phyloP scores from a whole-genome alignment of 2,888 invertebrate genomes.

The Steinernema carpocapsae region DNA sequence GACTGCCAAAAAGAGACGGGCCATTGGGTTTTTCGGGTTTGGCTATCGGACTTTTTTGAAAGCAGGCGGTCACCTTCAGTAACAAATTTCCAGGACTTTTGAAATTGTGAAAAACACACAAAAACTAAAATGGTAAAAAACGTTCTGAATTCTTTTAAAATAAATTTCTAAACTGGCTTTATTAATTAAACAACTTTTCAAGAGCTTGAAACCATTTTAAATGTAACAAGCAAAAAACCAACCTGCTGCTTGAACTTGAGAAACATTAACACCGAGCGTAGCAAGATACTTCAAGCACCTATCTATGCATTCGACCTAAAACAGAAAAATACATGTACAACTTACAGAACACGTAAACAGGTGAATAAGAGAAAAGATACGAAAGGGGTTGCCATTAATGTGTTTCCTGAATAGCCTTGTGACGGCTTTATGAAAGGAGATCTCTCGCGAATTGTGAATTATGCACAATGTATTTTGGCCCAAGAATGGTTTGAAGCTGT shows the following conservation, averaged over 20 bases:
- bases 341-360: background rate
- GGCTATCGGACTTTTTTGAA: too few relatives aligned
- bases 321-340: constrained; percentile 14
- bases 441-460: background rate
- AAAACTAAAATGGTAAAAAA: background rate
- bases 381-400: constrained; percentile 16
- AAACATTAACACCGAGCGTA: constrained; percentile 56
- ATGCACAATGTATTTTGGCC: background rate
- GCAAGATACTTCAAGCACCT: constrained; percentile 55
- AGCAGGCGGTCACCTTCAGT: too few relatives aligned
- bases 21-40: too few relatives aligned
- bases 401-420: background rate
- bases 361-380: background rate
- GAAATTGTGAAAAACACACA: background rate
- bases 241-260: constrained; percentile 54
- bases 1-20: too few relatives aligned
- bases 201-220: too few relatives aligned
- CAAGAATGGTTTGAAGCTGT: background rate
- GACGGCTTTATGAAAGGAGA: background rate
- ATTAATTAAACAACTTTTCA: background rate
- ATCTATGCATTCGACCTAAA: constrained; percentile 53
- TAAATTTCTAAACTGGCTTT: constrained; percentile 19
- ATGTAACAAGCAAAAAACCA: too few relatives aligned
- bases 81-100: too few relatives aligned
- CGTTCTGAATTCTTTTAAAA: constrained; percentile 33